Evolutionary conservation across 1,140 invertebrate species (phyloP).

Genomic region (Wiebesia pumilae): DNA sequence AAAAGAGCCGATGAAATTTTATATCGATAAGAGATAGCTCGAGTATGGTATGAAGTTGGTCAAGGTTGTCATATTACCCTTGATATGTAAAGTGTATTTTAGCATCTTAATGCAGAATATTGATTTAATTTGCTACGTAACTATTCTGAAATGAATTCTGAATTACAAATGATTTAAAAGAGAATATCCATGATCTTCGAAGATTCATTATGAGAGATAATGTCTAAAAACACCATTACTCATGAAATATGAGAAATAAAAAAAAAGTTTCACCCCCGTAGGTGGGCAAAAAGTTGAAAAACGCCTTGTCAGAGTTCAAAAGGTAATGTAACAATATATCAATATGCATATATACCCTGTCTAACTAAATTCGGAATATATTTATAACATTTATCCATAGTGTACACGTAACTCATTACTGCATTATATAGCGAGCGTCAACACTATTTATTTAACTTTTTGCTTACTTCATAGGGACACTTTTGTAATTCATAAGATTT

Average conservation of each 20-base stretch:
- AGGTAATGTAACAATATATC: not conserved
- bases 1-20: not conserved
- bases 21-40: not conserved
- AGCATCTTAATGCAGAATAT: not conserved
- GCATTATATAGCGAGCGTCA: not conserved
- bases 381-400: not conserved
- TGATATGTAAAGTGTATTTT: not conserved
- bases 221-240: not conserved
- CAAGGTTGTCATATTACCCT: not conserved
- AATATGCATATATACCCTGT: not conserved
- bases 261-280: not conserved
- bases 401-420: not conserved
- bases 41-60: not conserved
- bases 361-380: not conserved
- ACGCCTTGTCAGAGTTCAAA: not conserved
- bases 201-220: not conserved
- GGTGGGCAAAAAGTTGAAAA: not conserved
- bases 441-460: not conserved
- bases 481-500: conserved; percentile 13
- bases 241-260: not conserved
- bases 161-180: not conserved
- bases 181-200: not conserved
- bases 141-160: not conserved
- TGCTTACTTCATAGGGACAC: not conserved
- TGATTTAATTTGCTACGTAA: not conserved